Evolutionary conservation across 2,888 invertebrate genomes (phyloP).

Genomic region (Eubasilissa splendida): DNA sequence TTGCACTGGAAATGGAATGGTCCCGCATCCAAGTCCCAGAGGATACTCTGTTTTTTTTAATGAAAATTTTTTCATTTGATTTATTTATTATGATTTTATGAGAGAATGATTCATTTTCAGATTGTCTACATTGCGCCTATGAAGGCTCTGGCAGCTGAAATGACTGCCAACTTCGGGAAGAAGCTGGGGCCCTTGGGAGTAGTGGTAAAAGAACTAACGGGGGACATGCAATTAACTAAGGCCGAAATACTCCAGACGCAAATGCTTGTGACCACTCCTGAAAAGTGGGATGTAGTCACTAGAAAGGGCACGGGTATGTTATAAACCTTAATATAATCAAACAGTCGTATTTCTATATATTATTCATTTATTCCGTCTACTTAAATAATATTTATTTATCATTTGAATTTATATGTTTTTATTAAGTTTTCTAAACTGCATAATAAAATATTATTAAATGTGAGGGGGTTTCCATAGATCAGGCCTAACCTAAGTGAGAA

Average conservation of each 20-base stretch:
- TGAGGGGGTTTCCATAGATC: too few relatives aligned
- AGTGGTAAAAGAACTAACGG: constrained; percentile 92
- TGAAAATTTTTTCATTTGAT: too few relatives aligned
- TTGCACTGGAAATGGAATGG: too few relatives aligned
- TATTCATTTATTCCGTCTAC: too few relatives aligned
- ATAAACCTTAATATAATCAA: too few relatives aligned
- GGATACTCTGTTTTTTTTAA: too few relatives aligned
- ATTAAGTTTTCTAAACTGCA: too few relatives aligned
- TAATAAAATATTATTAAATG: too few relatives aligned
- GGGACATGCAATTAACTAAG: constrained; percentile 98
- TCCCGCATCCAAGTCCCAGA: too few relatives aligned
- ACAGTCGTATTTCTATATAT: too few relatives aligned
- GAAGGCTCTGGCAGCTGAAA: constrained; percentile 99
- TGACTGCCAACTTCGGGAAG: constrained; percentile 94
- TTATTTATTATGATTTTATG: too few relatives aligned
- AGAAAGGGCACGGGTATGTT: constrained; percentile 86
- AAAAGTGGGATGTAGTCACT: constrained; percentile 99
- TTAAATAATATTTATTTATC: background rate
- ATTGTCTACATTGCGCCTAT: constrained; percentile 99
- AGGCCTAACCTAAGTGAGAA: too few relatives aligned
- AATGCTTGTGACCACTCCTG: constrained; percentile 98
- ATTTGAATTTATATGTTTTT: background rate
- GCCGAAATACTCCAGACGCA: constrained; percentile 95
- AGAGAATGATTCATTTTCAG: constrained; percentile 66
- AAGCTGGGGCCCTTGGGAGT: constrained; percentile 84